These are phyloP conservation scores for Rhorus exstirpatorius DNA, from an alignment of 2,888 invertebrate genomes.

Conservation along the genomic window DNA sequence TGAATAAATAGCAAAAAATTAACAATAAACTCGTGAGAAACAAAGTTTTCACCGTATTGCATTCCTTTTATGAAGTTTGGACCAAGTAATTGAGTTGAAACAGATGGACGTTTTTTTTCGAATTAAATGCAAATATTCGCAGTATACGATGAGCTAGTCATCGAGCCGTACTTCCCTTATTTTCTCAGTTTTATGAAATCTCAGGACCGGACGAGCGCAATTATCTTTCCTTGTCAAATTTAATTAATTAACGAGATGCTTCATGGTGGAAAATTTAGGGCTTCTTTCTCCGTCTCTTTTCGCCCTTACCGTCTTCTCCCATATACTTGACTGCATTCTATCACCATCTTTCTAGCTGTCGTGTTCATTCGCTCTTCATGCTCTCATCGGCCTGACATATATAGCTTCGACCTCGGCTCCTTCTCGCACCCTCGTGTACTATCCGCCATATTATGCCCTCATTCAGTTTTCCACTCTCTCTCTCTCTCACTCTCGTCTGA, in stretches of 20 bases:
- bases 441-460: not conserved
- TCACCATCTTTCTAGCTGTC: constrained; percentile 58
- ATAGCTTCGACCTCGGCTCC: not conserved
- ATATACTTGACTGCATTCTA: constrained; percentile 43
- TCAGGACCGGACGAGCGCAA: constrained; percentile 49
- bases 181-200: constrained; percentile 12
- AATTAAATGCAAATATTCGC: constrained; percentile 23
- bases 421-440: constrained; percentile 26
- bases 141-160: constrained; percentile 11
- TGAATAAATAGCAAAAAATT: too few relatives aligned
- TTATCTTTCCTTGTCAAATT: constrained; percentile 71
- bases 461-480: constrained; percentile 11
- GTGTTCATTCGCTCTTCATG: constrained; percentile 41
- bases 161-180: not conserved
- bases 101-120: constrained; percentile 5
- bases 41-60: not conserved
- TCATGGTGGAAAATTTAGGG: constrained; percentile 45
- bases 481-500: constrained; percentile 11
- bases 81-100: constrained; percentile 7
- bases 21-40: not conserved
- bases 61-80: not conserved
- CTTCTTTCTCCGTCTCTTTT: constrained; percentile 34
- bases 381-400: constrained; percentile 10
- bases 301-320: constrained; percentile 27
- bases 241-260: constrained; percentile 78